Evolutionary conservation across 1,140 invertebrate species (phyloP), one percentile per base, ranked within the genome.

Genomic region (Zaprionus taronus): DNA sequence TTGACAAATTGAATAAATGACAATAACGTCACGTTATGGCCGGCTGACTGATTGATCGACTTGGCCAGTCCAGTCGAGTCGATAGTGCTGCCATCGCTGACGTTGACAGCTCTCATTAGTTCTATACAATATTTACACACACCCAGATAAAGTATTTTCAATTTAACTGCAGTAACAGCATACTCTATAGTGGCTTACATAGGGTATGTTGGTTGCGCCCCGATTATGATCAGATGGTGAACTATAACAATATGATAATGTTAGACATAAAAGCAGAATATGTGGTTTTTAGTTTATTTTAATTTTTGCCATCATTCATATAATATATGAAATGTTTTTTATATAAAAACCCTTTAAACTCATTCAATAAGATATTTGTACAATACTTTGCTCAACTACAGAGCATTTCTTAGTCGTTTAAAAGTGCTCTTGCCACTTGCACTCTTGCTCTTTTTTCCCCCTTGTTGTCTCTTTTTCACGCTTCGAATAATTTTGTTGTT

Each of bases 31-130:
- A 60, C 57, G 55, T 67, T 71, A 63, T 69, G 81, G 41, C 72
- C 63, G 56, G 15, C 65, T 80, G 74, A 64, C 12, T 75, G 26
- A 57, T 69, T 60, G 44, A 26, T 51, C 47, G 47, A 51, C 20
- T 24, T 51, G 47, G 47, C 47, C 20, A 17, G n/a, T 17, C 15
- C 41, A 57, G 53, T 53, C 20, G 24, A 57, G 24, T 67, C 51
- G 51, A 61, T 77, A 77, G 67, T 80, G 65, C 64, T 34, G 47
- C 47, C n/a, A 9, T 38, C 36, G 60, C 49, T 63, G 55, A 22
- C 55, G 80, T 57, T 89, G 83, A 89, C 77, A 83, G 71, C 68
- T 71, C 72, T 53, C 62, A 62, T 68, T 79, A 72, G 60, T 65
- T 57, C 60, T 17, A 5, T 22, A 61, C 57, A 55, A 71, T 71